phyloP scores from a whole-genome alignment of 2,113 vertebrate genomes.

The Tilapia sparmanii region DNA sequence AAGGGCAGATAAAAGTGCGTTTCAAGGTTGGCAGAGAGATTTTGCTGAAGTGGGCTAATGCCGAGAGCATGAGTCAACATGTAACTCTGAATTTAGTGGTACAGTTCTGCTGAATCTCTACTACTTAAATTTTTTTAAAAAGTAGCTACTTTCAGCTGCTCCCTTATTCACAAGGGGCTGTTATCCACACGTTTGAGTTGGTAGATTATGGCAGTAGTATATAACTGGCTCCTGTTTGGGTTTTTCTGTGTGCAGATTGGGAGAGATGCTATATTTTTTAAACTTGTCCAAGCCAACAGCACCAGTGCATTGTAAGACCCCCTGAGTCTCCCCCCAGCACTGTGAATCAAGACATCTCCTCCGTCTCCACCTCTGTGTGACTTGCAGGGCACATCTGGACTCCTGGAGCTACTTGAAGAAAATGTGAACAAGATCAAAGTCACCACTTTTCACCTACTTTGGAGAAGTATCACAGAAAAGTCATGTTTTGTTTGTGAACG shows the following conservation, averaged over 20 bases:
- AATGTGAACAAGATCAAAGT: background rate
- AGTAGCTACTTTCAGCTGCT: background rate
- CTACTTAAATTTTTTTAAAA: fast-evolving
- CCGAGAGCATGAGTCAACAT: background rate
- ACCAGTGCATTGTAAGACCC: background rate
- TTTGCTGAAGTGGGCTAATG: background rate
- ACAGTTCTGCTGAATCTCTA: background rate
- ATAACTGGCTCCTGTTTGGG: background rate
- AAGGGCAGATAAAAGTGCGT: background rate
- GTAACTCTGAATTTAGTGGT: background rate
- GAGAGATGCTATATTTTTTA: background rate
- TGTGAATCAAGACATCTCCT: background rate
- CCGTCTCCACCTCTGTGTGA: background rate
- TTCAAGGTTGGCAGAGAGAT: background rate
- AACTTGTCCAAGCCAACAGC: background rate
- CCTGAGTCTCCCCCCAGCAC: fast-evolving
- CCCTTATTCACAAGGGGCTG: background rate
- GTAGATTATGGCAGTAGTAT: background rate
- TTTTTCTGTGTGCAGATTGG: background rate
- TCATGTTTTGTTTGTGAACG: fast-evolving
- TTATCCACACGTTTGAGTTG: background rate
- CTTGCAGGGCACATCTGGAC: background rate
- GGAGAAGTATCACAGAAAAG: background rate
- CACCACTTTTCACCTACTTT: background rate
- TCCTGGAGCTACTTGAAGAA: background rate